A percentile compares a stretch with the other conserved stretches of the same genome.
Conservation (phyloP, 64 coral and sea anemone species). For the Montipora efflorescens region DNA sequence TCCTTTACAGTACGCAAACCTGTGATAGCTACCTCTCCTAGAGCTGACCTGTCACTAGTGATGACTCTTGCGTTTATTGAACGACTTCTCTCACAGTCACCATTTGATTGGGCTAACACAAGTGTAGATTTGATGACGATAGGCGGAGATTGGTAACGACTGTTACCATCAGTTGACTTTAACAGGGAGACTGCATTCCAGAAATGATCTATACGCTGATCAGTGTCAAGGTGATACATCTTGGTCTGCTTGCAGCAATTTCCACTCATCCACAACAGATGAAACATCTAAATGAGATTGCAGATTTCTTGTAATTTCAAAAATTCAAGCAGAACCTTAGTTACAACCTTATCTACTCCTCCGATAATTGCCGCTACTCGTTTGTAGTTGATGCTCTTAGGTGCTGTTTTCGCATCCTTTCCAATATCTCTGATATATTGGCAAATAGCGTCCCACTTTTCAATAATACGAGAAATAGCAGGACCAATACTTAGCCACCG, state of each 20-base stretch:
- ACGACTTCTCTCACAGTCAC: conserved; percentile 1
- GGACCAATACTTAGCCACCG: background rate
- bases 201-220: background rate
- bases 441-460: background rate
- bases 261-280: background rate
- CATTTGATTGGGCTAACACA: no score
- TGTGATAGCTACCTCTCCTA: conserved; percentile 6
- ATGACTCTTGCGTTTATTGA: background rate
- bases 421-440: background rate
- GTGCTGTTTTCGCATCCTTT: background rate
- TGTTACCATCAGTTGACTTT: background rate
- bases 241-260: no score
- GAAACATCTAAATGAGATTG: background rate
- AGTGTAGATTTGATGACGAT: background rate
- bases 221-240: background rate
- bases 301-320: background rate
- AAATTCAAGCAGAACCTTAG: background rate
- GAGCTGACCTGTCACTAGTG: background rate
- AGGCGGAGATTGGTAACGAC: background rate
- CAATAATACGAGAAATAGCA: background rate
- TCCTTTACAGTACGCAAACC: background rate
- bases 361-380: background rate
- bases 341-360: background rate
- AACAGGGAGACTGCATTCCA: background rate
- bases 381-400: background rate